Percentiles rank a stretch among this genome's conserved stretches.
Evolutionary conservation across 2,888 invertebrate genomes (phyloP).

Genomic region (Spilarctia lutea): DNA sequence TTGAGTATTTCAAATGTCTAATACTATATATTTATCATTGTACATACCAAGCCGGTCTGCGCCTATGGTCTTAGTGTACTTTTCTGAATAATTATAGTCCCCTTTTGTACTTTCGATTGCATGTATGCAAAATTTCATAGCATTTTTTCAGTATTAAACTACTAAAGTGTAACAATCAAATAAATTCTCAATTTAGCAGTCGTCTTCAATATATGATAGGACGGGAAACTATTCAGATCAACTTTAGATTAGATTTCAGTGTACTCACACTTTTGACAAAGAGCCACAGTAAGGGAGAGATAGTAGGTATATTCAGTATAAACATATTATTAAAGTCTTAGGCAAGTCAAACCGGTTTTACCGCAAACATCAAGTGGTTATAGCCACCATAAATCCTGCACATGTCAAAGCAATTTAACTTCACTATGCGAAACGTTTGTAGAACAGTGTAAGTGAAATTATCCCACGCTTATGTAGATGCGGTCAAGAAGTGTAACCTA

Average conservation of each 20-base stretch:
- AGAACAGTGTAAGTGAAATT: slow-evolving; percentile 47
- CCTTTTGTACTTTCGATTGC: no score
- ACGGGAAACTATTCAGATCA: no score
- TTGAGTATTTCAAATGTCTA: background rate
- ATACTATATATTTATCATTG: background rate
- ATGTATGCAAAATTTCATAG: no score
- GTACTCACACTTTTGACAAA: background rate
- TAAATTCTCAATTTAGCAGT: no score
- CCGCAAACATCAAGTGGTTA: slow-evolving; percentile 1
- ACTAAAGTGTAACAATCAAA: no score
- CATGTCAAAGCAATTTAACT: slow-evolving; percentile 15
- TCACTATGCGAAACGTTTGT: slow-evolving; percentile 23
- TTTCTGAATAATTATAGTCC: no score
- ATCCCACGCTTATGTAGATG: slow-evolving; percentile 58
- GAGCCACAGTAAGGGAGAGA: background rate
- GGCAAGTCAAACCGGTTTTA: slow-evolving; percentile 18
- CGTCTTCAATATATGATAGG: no score
- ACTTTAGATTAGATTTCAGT: background rate
- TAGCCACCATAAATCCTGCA: slow-evolving; percentile 4
- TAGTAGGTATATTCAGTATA: background rate
- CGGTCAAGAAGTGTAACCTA: slow-evolving; percentile 53
- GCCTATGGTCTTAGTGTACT: background rate
- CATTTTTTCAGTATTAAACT: no score
- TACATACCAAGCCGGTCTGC: no score
- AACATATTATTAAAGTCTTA: background rate